These are phyloP conservation scores for Keiferia lycopersicella DNA, from an alignment of 2,888 invertebrate genomes.

Conservation along the genomic window DNA sequence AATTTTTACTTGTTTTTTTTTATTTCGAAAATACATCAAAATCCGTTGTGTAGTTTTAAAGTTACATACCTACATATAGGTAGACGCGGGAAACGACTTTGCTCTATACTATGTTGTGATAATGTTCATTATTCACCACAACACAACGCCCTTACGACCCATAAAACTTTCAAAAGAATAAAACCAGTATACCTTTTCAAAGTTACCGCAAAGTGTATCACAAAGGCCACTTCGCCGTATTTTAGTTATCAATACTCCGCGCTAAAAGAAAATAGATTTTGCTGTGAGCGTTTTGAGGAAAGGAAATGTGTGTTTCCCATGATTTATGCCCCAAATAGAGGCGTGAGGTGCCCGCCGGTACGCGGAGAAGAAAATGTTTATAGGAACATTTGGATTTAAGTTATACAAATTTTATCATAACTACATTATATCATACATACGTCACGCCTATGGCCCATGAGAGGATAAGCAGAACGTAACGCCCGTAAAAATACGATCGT, in stretches of 20 bases:
- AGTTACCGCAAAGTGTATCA: slow-evolving; percentile 23
- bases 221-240: slow-evolving; percentile 35
- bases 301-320: slow-evolving; percentile 78
- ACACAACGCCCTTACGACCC: neutral
- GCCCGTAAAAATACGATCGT: too few species aligned
- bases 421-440: too few species aligned
- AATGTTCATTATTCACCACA: slow-evolving; percentile 4
- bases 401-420: too few species aligned
- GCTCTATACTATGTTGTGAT: too few species aligned
- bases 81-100: too few species aligned
- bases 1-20: too few species aligned
- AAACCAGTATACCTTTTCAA: slow-evolving; percentile 19
- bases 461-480: too few species aligned
- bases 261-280: slow-evolving; percentile 66
- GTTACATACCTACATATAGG: too few species aligned
- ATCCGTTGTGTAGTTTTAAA: too few species aligned
- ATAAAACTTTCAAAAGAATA: slow-evolving; percentile 11
- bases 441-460: too few species aligned
- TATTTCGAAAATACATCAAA: too few species aligned
- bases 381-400: neutral
- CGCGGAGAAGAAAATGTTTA: neutral
- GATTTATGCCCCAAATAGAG: slow-evolving; percentile 75
- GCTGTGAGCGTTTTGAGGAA: slow-evolving; percentile 68
- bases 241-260: slow-evolving; percentile 58
- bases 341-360: slow-evolving; percentile 56